Percentiles rank a stretch among this genome's conserved stretches.
Conservation (phyloP, 1,140 invertebrate genomes). For the Wiebesia pumilae region DNA sequence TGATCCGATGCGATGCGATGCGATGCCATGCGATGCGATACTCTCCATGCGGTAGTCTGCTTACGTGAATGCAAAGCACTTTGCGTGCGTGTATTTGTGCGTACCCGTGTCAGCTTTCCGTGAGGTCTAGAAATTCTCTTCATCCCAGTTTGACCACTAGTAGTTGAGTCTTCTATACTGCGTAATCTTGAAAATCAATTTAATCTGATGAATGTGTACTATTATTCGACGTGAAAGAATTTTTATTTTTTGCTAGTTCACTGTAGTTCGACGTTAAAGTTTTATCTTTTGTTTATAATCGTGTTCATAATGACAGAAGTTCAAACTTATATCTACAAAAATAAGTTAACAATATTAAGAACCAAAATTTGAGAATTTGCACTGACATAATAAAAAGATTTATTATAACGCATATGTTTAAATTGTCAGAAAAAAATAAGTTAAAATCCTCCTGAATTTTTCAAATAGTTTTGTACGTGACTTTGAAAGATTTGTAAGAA, state of each 20-base stretch:
- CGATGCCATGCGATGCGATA: background rate
- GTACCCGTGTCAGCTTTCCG: background rate
- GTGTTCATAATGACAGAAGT: too few species aligned
- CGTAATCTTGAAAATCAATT: background rate
- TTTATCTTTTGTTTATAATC: background rate
- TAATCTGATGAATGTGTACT: background rate
- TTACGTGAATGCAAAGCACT: background rate
- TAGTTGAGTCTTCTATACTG: background rate
- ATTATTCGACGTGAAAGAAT: background rate
- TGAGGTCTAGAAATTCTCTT: too few species aligned
- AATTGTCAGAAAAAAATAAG: background rate
- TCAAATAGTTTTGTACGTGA: background rate
- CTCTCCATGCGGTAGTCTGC: background rate
- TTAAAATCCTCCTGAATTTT: background rate
- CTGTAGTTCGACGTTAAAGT: background rate
- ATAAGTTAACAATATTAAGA: too few species aligned
- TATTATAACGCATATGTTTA: too few species aligned
- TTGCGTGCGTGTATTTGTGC: background rate
- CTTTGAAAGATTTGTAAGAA: background rate
- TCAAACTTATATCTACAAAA: too few species aligned
- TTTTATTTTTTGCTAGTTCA: background rate
- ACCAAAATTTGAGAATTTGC: too few species aligned
- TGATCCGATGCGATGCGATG: background rate
- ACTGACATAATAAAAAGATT: too few species aligned
- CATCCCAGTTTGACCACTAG: background rate